Base-by-base conservation (phyloP, 2,797 vertebrate species). In the Thunnus albacares region DNA sequence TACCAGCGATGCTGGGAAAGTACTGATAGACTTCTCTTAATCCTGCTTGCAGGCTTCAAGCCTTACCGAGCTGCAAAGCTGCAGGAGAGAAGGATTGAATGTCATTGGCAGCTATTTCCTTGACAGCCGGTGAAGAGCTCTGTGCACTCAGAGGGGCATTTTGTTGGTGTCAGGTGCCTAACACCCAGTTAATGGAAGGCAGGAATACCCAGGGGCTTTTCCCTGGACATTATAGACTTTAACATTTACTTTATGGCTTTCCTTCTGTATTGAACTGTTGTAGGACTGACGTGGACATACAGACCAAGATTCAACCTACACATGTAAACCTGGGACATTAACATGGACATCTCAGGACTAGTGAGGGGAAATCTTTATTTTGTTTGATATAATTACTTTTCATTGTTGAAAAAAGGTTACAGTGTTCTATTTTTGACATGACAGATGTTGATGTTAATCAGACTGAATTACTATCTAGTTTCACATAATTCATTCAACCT, bases 151-250 rank as follows among this genome's bases (percentile, higher is more conserved):
- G 35, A 70, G 68, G 58, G 53, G 49, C 1, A n/a, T 82, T 81
- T 63, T 62, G 52, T 72, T 30, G 68, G 58, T 60, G 71, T 84
- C 71, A 53, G 79, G 71, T 60, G 60, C 60, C 75, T 65, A 65
- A 79, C 68, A 71, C 73, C 59, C 79, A 57, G 65, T 77, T 87
- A 86, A 86, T 69, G 78, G 74, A 84, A 62, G 78, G 30, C 18
- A 59, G 45, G 75, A 82, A 68, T 33, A 51, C 75, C 56, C 56
- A 0, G 3, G 56, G 59, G 59, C 59, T 71, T 74, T 66, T 52
- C 43, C 61, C 51, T 28, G n/a, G 22, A 67, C 56, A 28, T 56
- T 51, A 26, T 5, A n/a, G 60, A 62, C 38, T 73, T 55, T 33
- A 63, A 59, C 66, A 22, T 71, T 61, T 60, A 45, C 51, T 75